phyloP scores from a whole-genome alignment of 2,888 invertebrate species.

The Prosapia bicincta region DNA sequence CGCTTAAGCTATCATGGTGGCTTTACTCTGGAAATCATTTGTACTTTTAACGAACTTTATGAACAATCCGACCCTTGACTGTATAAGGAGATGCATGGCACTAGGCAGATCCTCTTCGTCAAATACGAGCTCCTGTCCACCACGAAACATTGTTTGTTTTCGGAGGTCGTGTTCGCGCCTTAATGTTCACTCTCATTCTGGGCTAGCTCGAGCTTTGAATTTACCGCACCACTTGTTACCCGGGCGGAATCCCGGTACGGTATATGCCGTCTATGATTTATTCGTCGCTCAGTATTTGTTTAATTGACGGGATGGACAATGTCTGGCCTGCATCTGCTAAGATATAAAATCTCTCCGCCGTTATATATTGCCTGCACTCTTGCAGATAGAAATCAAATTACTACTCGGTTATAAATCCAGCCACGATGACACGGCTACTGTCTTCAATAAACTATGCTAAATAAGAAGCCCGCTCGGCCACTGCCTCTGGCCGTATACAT shows the following conservation, averaged over 20 bases:
- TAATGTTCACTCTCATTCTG: too few species aligned
- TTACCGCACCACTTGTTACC: background rate
- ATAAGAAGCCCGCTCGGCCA: background rate
- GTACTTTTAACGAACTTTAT: too few species aligned
- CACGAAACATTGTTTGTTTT: too few species aligned
- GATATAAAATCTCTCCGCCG: background rate
- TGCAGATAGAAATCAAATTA: background rate
- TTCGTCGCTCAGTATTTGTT: background rate
- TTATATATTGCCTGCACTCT: background rate
- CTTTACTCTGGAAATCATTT: too few species aligned
- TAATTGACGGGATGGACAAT: background rate
- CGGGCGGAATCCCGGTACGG: too few species aligned
- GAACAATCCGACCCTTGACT: too few species aligned
- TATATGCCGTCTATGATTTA: background rate
- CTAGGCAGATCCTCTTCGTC: too few species aligned
- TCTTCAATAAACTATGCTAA: conserved; percentile 4
- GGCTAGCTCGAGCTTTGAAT: too few species aligned
- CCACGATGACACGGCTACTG: conserved; percentile 4
- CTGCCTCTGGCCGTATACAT: background rate
- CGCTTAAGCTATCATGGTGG: too few species aligned
- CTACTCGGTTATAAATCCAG: background rate
- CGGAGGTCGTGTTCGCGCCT: too few species aligned
- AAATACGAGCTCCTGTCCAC: too few species aligned
- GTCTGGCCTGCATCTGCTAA: background rate
- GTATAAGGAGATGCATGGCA: too few species aligned